phyloP scores from a whole-genome alignment of 1,140 invertebrate genomes.

The Antheraea pernyi region DNA sequence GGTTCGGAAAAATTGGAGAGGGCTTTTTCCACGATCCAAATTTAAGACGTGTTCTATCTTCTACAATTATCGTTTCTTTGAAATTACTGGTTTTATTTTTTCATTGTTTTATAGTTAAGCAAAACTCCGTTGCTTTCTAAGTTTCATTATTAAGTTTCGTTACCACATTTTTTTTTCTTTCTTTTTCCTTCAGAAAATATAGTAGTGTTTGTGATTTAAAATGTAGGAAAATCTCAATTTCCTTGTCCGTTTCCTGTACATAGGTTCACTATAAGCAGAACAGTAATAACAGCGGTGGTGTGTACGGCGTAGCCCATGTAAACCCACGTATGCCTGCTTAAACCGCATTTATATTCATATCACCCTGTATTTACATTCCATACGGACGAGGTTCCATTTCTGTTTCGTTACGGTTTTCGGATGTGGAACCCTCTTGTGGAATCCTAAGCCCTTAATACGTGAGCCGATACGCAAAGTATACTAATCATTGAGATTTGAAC shows the following conservation, averaged over 20 bases:
- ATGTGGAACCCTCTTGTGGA: slow-evolving; percentile 22
- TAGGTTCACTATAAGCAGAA: neutral
- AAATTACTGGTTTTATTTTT: no score
- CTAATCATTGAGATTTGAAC: slow-evolving; percentile 19
- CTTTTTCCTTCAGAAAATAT: no score
- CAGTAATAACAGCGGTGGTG: slow-evolving; percentile 7
- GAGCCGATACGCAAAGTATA: slow-evolving; percentile 18
- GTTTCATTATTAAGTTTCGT: no score
- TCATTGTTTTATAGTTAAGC: no score
- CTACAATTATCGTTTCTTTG: no score
- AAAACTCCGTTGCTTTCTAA: no score
- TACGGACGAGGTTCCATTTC: slow-evolving; percentile 33
- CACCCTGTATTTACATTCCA: slow-evolving; percentile 54
- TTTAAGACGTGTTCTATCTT: no score
- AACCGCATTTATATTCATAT: slow-evolving; percentile 57
- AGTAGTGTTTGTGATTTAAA: no score
- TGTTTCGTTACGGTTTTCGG: slow-evolving; percentile 25
- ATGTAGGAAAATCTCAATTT: neutral
- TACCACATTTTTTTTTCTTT: no score
- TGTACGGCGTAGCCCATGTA: slow-evolving; percentile 2
- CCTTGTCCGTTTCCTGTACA: neutral
- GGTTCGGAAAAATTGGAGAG: no score
- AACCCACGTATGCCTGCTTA: slow-evolving; percentile 41
- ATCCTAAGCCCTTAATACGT: slow-evolving; percentile 18
- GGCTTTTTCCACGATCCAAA: no score